Conservation (phyloP, 64 coral and sea anemone species). For the Trachythela sp. region DNA sequence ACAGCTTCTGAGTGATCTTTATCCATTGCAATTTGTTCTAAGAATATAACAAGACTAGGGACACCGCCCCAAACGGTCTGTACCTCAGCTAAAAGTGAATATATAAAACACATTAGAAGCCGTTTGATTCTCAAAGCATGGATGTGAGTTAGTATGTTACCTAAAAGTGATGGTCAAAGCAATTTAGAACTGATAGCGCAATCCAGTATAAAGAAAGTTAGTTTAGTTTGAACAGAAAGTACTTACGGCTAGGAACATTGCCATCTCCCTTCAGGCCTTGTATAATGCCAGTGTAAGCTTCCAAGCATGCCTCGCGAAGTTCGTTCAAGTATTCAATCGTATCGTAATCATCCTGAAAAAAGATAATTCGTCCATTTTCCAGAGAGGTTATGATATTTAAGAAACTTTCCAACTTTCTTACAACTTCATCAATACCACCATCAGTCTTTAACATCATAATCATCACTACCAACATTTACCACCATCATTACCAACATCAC, state of each 20-base stretch:
- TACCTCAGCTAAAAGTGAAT: constrained; percentile 27
- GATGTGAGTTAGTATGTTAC: no score
- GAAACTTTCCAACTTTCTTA: no score
- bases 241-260: constrained; percentile 43
- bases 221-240: not conserved
- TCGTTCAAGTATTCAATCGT: constrained; percentile 99
- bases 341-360: constrained; percentile 78
- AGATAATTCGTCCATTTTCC: no score
- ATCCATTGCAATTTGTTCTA: constrained; percentile 68
- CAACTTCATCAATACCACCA: no score
- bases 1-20: constrained; percentile 75
- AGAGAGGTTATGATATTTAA: no score
- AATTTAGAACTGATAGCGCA: not conserved
- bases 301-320: constrained; percentile 79
- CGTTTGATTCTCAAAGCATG: no score
- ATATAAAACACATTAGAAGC: not conserved
- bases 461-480: no score
- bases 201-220: not conserved
- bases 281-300: constrained; percentile 98
- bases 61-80: constrained; percentile 52
- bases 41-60: constrained; percentile 54
- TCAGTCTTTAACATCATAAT: no score
- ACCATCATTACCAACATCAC: no score
- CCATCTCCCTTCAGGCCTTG: constrained; percentile 87
- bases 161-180: not conserved